A percentile compares a stretch with the other conserved stretches of the same genome.
phyloP scores from a whole-genome alignment of 2,797 vertebrate species.

The Limnodromus scolopaceus region DNA sequence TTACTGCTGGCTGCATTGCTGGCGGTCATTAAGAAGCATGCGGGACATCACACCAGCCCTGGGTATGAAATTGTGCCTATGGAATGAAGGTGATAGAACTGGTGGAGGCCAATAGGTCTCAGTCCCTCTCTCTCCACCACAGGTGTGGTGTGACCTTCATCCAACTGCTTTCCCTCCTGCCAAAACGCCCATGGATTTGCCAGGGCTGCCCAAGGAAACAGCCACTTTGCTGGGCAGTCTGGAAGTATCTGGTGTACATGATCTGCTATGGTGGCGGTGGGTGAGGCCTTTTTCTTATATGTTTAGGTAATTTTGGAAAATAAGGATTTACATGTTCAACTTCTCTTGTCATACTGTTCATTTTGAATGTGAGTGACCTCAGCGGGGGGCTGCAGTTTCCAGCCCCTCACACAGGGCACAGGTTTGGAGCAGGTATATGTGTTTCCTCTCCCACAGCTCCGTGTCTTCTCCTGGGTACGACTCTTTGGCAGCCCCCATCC shows the following conservation, averaged over 20 bases:
- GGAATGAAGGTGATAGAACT: background rate
- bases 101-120: background rate
- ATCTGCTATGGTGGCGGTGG: background rate
- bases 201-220: background rate
- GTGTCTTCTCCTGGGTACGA: background rate
- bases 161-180: background rate
- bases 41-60: fast-evolving
- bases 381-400: background rate
- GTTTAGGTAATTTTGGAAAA: background rate
- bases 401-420: background rate
- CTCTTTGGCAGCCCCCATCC: fast-evolving
- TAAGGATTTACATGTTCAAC: background rate
- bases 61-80: background rate
- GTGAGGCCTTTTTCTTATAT: background rate
- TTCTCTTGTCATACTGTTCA: background rate
- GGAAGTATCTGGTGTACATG: background rate
- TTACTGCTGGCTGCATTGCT: background rate
- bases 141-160: background rate
- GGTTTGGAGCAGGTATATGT: fast-evolving
- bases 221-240: background rate
- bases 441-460: background rate
- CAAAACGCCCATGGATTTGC: background rate
- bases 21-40: background rate
- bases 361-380: background rate
- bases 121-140: background rate